Base-by-base conservation (phyloP, 2,113 vertebrate species). In the Clarias gariepinus region DNA sequence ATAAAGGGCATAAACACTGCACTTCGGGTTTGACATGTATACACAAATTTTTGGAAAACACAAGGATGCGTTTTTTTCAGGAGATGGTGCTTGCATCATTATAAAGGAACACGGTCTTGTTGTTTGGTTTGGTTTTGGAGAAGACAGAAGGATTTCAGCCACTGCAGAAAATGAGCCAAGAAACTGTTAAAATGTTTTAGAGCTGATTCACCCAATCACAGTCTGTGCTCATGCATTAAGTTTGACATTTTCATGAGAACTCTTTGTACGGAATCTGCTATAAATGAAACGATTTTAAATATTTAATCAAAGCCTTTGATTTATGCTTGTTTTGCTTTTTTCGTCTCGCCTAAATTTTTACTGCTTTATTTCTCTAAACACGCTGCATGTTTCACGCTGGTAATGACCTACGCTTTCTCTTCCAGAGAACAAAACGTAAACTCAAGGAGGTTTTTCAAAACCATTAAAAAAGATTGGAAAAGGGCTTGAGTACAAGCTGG, bases 211-310 rank as follows among this genome's bases (percentile, higher is more conserved):
- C 13, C 13, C 19, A 58, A 58, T 58, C 28, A 58, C 55, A 79
- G n/a, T 33, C 77, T 58, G 77, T 79, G 53, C 55, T 79, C 74
- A 18, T 52, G 41, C 41, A 23, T 15, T 23, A 69, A 7, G 13
- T 55, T 47, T 58, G 77, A 58, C 76, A 57, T 79, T 79, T 79
- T 79, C 53, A 57, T 57, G 18, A 79, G 77, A 60, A 79, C 53
- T 11, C 28, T 11, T 57, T 58, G 77, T 60, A 58, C 76, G 18
- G 9, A 79, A 60, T 79, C 55, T 23, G 8, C 16, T 28, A 16
- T n/a, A 28, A 53, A 77, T n/a, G 7, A 57, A 55, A 58, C 25
- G 1, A 76, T 73, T 73, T 41, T 41, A 47, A 76, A 76, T 28
- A 16, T 78, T n/a, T 30, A 55, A 16, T 55, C n/a, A n/a, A 53